Evolutionary conservation across 2,113 vertebrate species (phyloP), one percentile per base, ranked within the genome.

Genomic region (Malaclemys terrapin): DNA sequence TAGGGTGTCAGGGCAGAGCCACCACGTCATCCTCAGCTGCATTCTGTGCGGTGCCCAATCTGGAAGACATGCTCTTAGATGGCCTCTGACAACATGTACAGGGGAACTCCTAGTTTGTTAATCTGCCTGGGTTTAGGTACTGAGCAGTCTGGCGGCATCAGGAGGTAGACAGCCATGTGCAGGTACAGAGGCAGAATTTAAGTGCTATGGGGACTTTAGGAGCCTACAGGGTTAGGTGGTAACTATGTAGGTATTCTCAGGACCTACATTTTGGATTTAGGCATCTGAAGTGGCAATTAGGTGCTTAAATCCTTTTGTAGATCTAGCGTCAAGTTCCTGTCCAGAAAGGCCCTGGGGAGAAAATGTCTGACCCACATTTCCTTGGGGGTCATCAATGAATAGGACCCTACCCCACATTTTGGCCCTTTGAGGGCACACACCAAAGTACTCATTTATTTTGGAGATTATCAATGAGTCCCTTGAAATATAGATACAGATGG

Each of bases 311-410:
- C 7, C 65, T 22, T 72, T 19, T 38, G n/a, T 20, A 10, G n/a
- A 38, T 72, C 65, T 38, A 72, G 75, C 76, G 10, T 6, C 13
- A 16, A 52, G 69, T 11, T 6, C 17, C 45, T 57, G 10, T 22
- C 65, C 25, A 65, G 80, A 59, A 53, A 84, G 10, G 5, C 2
- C 2, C 38, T 1, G 24, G 14, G 16, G 6, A 24, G 50, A 80
- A 90, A 91, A 52, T 22, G 87, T 38, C 31, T 72, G 29, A 42
- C 19, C n/a, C 72, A 5, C 1, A 12, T 54, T 87, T 85, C 82
- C 22, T 47, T n/a, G 42, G 0, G 11, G n/a, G 59, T 52, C 0
- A 0, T 5, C 85, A 82, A 16, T 5, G 38, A 49, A 10, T 54
- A 88, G 22, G 19, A 25, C 2, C 20, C 62, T 3, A 62, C 27